These are phyloP conservation scores for Nasonia oneida DNA, from an alignment of 2,888 invertebrate species.

Conservation along the genomic window DNA sequence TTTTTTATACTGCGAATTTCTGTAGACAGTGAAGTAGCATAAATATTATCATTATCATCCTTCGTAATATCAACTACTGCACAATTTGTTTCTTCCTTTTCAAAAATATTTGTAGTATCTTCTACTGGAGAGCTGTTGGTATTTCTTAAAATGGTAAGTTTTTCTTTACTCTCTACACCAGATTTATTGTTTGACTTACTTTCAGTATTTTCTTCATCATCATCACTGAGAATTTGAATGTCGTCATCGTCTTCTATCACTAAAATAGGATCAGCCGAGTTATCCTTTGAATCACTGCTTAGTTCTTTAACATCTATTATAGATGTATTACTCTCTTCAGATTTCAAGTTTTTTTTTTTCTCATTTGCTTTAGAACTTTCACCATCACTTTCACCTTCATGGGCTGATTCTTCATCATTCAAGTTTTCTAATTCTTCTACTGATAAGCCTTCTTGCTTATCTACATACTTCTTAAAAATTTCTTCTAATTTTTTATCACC, in stretches of 20 bases:
- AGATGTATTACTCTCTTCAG: conserved; percentile 34
- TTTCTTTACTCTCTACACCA: background rate
- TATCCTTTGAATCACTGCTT: background rate
- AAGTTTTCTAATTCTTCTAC: conserved; percentile 44
- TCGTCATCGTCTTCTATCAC: background rate
- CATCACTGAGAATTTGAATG: conserved; percentile 45
- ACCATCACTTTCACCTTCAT: conserved; percentile 29
- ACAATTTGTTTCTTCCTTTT: background rate
- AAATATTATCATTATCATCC: background rate
- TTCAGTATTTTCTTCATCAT: background rate
- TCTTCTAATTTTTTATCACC: conserved; percentile 69
- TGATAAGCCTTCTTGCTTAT: conserved; percentile 67
- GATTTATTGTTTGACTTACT: background rate
- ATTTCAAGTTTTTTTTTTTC: background rate
- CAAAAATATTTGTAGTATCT: background rate
- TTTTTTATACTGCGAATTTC: background rate
- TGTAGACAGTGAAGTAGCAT: background rate
- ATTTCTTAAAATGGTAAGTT: background rate
- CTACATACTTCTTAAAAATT: conserved; percentile 70
- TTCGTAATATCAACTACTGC: background rate
- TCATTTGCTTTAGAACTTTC: background rate
- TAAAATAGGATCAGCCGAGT: background rate
- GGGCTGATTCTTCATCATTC: background rate
- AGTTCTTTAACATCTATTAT: background rate
- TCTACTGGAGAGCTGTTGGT: background rate